Conservation (phyloP, 2,797 vertebrate species). For the Coreius guichenoti region DNA sequence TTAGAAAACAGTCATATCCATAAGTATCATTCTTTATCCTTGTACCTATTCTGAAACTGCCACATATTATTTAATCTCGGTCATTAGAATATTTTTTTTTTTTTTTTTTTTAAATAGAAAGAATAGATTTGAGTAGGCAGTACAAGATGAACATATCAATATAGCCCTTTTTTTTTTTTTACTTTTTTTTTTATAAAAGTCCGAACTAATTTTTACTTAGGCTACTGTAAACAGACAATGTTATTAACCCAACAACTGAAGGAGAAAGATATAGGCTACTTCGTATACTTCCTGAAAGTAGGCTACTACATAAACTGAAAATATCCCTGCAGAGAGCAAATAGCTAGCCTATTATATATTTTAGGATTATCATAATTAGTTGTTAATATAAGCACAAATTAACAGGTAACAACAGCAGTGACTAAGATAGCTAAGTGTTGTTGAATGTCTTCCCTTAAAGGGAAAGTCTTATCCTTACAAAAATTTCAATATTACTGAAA, state of each 20-base stretch:
- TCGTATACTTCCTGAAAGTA: constrained; percentile 45
- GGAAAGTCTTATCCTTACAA: neutral
- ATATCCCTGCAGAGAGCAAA: constrained; percentile 28
- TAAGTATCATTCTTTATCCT: neutral
- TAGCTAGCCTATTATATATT: neutral
- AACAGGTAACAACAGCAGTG: neutral
- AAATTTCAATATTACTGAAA: constrained; percentile 7
- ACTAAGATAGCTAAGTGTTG: constrained; percentile 4
- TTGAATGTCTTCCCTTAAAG: constrained; percentile 5
- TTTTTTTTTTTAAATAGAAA: neutral
- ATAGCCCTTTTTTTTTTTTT: neutral
- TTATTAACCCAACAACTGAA: constrained; percentile 13
- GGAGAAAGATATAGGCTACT: neutral
- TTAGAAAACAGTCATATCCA: neutral
- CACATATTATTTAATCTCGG: neutral
- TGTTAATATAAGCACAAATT: constrained; percentile 17
- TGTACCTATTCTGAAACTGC: neutral
- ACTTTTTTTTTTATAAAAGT: neutral
- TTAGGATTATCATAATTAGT: constrained; percentile 4
- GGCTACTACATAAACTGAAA: constrained; percentile 29
- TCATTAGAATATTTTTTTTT: neutral
- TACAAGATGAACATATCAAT: neutral
- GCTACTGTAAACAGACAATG: neutral
- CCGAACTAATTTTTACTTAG: neutral
- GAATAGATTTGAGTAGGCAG: neutral